Evolutionary conservation across 2,888 invertebrate genomes (phyloP), one percentile per base, ranked within the genome.

Genomic region (Apotomis capreana): DNA sequence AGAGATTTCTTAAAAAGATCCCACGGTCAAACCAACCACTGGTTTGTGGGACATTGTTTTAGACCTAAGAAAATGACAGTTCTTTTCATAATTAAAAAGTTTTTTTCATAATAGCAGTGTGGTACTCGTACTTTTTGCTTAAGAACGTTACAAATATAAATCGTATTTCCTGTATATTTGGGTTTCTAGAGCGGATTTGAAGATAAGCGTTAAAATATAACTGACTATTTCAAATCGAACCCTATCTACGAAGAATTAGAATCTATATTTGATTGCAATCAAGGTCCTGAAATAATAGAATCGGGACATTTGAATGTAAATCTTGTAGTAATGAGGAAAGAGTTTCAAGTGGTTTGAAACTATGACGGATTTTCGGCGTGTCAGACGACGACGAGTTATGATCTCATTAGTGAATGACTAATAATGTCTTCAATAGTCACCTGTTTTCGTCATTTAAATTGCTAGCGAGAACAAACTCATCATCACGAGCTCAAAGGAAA

Each of bases 181-280:
- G 81, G 81, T 81, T 78, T 80, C 74, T 79, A 76, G 82, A 79
- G 75, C 81, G 80, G 80, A 79, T 78, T 76, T 75, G 75, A 69
- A 78, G 81, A 80, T 81, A 81, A 78, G 76, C 72, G 15, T 15
- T 49, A 51, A 49, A 3, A 49, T 37, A 40, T 60, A 12, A 15
- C 44, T 46, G 4, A 44, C n/a, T 49, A 6, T 3, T 46, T 59
- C 12, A 44, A 8, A n/a, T 10, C 52, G 15, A 37, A 71, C 36
- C 57, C 57, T 71, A 71, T 62, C 13, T 5, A 40, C 26, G 9
- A 12, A 26, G 26, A 0, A 10, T 0, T 58, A 67, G 8, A 44
- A 67, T 13, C n/a, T 13, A 40, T 12, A 51, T 40, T 68, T 15
- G 61, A 51, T 68, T 51, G 55, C 36, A 12, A 13, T 9, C 5